Evolutionary conservation across 2,113 vertebrate species (phyloP).

Genomic region (Sardina pilchardus): DNA sequence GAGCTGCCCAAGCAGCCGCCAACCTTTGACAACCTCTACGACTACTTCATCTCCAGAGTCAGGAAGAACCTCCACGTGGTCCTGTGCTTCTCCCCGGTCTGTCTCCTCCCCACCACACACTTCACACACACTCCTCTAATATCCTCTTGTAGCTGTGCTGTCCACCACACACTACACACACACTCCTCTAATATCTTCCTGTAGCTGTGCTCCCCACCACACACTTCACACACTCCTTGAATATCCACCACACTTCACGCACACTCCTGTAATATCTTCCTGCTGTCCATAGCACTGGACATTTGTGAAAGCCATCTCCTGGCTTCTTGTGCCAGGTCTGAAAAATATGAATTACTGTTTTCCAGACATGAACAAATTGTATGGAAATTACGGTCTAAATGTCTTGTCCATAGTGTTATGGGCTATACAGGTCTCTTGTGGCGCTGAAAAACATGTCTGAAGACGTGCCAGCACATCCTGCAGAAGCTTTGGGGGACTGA

Average conservation of each 20-base stretch:
- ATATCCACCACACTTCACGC: too few relatives aligned
- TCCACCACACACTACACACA: too few relatives aligned
- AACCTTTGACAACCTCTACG: slow-evolving; percentile 78
- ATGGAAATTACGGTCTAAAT: too few relatives aligned
- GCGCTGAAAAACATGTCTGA: not conserved
- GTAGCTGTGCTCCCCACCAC: too few relatives aligned
- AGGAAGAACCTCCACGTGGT: slow-evolving; percentile 77
- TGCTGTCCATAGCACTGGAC: too few relatives aligned
- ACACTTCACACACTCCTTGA: too few relatives aligned
- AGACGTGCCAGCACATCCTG: not conserved
- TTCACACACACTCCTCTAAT: not conserved
- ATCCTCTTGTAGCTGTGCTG: not conserved
- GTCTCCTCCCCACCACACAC: slow-evolving; percentile 15
- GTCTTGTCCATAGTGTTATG: too few relatives aligned
- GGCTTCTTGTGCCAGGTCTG: too few relatives aligned
- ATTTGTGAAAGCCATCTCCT: slow-evolving; percentile 5
- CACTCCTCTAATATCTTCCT: too few relatives aligned
- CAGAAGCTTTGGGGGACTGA: not conserved
- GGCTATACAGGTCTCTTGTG: not conserved
- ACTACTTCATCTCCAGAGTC: slow-evolving; percentile 77
- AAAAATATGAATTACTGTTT: too few relatives aligned
- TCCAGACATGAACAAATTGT: too few relatives aligned
- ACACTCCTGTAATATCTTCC: too few relatives aligned
- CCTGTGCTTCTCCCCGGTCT: slow-evolving; percentile 79
- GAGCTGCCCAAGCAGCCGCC: slow-evolving; percentile 71